Percentiles rank a stretch among this genome's conserved stretches.
phyloP scores from a whole-genome alignment of 2,888 invertebrate genomes.

The Diplolepis rosae region DNA sequence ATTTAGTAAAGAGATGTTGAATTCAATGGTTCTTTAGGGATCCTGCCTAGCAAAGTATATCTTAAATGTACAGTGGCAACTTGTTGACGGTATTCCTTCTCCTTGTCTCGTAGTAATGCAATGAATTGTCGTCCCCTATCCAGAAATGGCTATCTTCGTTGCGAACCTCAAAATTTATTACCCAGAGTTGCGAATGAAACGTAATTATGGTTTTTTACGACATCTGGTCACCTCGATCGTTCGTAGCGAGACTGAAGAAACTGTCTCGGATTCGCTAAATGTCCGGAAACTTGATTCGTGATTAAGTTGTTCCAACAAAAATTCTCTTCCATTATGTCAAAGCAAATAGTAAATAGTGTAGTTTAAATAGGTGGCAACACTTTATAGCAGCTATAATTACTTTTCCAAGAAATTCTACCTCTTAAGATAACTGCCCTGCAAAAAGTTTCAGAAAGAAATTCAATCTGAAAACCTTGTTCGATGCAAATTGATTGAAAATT shows the following conservation, averaged over 20 bases:
- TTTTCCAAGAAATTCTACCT: too few relatives aligned
- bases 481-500: too few relatives aligned
- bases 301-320: too few relatives aligned
- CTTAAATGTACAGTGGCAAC: slow-evolving; percentile 55
- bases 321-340: too few relatives aligned
- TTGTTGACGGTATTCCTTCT: slow-evolving; percentile 61
- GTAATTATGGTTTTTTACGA: slow-evolving; percentile 64
- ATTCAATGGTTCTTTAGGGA: slow-evolving; percentile 55
- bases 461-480: too few relatives aligned
- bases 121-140: slow-evolving; percentile 63
- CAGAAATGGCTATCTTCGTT: slow-evolving; percentile 58
- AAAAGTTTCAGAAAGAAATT: too few relatives aligned
- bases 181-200: slow-evolving; percentile 62
- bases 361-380: too few relatives aligned
- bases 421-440: too few relatives aligned
- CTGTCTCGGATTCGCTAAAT: not conserved
- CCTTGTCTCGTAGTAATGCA: slow-evolving; percentile 44
- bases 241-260: slow-evolving; percentile 33
- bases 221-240: slow-evolving; percentile 48
- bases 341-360: too few relatives aligned
- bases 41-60: slow-evolving; percentile 53
- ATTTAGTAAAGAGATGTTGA: slow-evolving; percentile 49
- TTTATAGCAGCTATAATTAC: too few relatives aligned
- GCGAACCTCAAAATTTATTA: slow-evolving; percentile 66
- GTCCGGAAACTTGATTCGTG: not conserved